phyloP scores from a whole-genome alignment of 1,140 invertebrate genomes.

The Papilio polyxenes region DNA sequence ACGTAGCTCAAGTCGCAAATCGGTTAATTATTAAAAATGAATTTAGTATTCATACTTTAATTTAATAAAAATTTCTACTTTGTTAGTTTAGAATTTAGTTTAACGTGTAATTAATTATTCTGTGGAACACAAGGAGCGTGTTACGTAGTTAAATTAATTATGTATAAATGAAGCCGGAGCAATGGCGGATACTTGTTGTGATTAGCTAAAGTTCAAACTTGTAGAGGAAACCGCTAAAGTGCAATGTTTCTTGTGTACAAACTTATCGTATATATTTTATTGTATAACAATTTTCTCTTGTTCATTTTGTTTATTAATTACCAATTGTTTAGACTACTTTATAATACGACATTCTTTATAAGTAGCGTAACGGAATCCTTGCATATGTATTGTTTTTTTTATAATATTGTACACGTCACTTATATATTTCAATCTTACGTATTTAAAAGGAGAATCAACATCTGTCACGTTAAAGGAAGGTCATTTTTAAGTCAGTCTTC shows the following conservation, averaged over 20 bases:
- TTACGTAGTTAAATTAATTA: neutral
- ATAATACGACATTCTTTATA: neutral
- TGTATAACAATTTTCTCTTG: neutral
- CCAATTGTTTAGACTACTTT: neutral
- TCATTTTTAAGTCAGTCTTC: neutral
- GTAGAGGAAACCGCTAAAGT: neutral
- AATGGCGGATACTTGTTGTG: slow-evolving; percentile 14
- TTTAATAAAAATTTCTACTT: neutral
- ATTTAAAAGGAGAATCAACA: neutral
- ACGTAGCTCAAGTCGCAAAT: neutral
- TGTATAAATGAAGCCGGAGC: neutral
- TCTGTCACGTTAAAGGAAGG: neutral
- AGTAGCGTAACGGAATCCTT: neutral
- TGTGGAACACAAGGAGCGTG: neutral
- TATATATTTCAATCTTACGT: no score
- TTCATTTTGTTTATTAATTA: neutral
- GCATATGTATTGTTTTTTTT: neutral
- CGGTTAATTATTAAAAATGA: neutral
- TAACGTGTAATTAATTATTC: neutral
- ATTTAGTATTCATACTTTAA: neutral
- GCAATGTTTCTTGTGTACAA: slow-evolving; percentile 4
- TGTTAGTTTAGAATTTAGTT: neutral
- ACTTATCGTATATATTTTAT: neutral
- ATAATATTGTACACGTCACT: no score
- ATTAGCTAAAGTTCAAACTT: slow-evolving; percentile 2